Evolutionary conservation across 2,113 vertebrate species (phyloP).

Genomic region (Prionailurus viverrinus): DNA sequence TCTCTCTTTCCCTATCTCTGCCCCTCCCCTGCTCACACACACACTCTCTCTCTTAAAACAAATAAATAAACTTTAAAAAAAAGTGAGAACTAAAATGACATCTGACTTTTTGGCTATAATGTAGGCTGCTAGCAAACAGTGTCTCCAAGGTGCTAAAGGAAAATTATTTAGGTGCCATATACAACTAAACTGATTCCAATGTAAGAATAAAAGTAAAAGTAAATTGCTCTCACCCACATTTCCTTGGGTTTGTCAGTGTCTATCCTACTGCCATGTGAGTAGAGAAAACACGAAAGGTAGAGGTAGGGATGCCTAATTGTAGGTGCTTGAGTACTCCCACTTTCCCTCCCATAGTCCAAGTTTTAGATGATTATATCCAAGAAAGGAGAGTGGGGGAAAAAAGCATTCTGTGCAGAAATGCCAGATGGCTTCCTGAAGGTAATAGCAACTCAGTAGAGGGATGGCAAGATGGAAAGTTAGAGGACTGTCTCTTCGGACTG

Average conservation of each 20-base stretch:
- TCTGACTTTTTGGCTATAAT: not conserved
- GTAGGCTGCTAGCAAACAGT: slow-evolving; percentile 63
- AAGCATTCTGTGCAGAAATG: not conserved
- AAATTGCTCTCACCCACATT: not conserved
- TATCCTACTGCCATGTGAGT: not conserved
- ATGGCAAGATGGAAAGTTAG: not conserved
- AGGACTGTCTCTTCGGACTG: not conserved
- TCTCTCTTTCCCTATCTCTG: no score
- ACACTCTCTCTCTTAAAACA: no score
- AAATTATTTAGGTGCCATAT: slow-evolving; percentile 33
- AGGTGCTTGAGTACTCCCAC: not conserved
- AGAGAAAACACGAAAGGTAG: not conserved
- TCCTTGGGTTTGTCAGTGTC: not conserved
- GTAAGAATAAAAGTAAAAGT: slow-evolving; percentile 39
- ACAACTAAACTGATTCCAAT: slow-evolving; percentile 5
- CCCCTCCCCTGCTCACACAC: no score
- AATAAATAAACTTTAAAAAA: no score
- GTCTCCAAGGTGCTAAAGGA: slow-evolving; percentile 23
- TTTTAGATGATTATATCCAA: not conserved
- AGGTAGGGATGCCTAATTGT: not conserved
- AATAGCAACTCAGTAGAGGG: not conserved
- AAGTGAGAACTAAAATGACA: not conserved
- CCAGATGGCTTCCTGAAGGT: not conserved
- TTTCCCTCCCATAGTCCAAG: not conserved
- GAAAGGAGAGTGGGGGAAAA: not conserved